A percentile compares a stretch with the other conserved stretches of the same genome.
Evolutionary conservation across 1,140 invertebrate genomes (phyloP).

Genomic region (Drosophila quadrilineata): DNA sequence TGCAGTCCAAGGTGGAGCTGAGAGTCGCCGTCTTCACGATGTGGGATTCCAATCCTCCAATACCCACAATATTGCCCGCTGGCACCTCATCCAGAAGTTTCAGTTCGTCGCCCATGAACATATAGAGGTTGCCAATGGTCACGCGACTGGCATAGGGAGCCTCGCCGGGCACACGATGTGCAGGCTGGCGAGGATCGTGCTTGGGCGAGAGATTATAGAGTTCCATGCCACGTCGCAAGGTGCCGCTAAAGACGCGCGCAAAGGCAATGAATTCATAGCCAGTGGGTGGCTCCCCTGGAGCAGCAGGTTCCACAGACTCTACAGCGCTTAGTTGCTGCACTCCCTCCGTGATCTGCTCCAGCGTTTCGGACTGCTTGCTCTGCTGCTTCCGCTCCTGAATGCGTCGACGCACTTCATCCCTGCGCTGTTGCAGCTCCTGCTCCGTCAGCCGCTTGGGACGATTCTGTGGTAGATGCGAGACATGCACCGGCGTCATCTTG

Average conservation of each 20-base stretch:
- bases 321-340: slow-evolving; percentile 71
- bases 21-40: slow-evolving; percentile 95
- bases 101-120: slow-evolving; percentile 97
- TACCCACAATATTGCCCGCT: slow-evolving; percentile 95
- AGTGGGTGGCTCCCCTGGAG: slow-evolving; percentile 43
- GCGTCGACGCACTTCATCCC: slow-evolving; percentile 86
- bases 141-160: slow-evolving; percentile 84
- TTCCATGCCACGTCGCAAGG: slow-evolving; percentile 88
- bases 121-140: slow-evolving; percentile 88
- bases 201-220: slow-evolving; percentile 94
- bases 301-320: slow-evolving; percentile 46
- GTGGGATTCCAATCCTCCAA: slow-evolving; percentile 93
- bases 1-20: slow-evolving; percentile 91
- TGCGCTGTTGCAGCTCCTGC: slow-evolving; percentile 88
- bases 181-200: slow-evolving; percentile 88
- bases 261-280: slow-evolving; percentile 94
- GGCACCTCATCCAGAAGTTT: slow-evolving; percentile 89
- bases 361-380: slow-evolving; percentile 82
- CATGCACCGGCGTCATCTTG: slow-evolving; percentile 87
- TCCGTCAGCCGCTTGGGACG: slow-evolving; percentile 87
- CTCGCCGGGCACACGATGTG: slow-evolving; percentile 49
- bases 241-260: slow-evolving; percentile 96
- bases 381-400: slow-evolving; percentile 83
- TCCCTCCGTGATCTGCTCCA: slow-evolving; percentile 82
- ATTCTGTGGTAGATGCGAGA: slow-evolving; percentile 87